Conservation (phyloP, 2,888 invertebrate genomes). For the Phyllotreta striolata region DNA sequence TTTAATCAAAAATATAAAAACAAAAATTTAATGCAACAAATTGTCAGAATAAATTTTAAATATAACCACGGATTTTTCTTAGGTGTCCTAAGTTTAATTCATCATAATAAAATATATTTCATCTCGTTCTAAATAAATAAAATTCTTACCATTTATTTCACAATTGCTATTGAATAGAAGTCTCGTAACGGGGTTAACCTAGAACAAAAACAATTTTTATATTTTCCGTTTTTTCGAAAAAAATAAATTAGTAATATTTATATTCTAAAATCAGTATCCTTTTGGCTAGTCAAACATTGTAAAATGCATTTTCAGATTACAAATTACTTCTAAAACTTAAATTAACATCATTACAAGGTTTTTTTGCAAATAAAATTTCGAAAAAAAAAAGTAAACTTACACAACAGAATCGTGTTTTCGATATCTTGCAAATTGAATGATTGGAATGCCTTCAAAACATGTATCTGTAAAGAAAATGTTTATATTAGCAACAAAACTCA, state of each 20-base stretch:
- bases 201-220: background rate
- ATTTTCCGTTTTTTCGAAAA: background rate
- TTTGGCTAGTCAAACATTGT: slow-evolving; percentile 48
- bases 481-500: too few species aligned
- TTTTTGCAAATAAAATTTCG: background rate
- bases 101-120: slow-evolving; percentile 21
- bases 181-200: background rate
- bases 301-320: slow-evolving; percentile 40
- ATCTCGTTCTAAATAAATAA: background rate
- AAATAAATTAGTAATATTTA: slow-evolving; percentile 1
- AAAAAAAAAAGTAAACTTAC: slow-evolving; percentile 20
- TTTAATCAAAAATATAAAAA: background rate
- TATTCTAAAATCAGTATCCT: slow-evolving; percentile 45
- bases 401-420: background rate
- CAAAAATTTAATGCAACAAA: slow-evolving; percentile 1
- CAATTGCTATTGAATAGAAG: background rate
- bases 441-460: background rate
- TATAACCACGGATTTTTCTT: slow-evolving; percentile 32
- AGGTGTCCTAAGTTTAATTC: slow-evolving; percentile 38
- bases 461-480: too few species aligned
- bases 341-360: slow-evolving; percentile 31
- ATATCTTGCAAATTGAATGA: background rate
- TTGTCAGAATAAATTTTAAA: slow-evolving; percentile 22
- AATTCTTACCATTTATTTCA: background rate
- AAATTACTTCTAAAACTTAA: slow-evolving; percentile 33